Evolutionary conservation across 2,113 vertebrate species (phyloP), one percentile per base, ranked within the genome.

Genomic region (Turdus rufiventris): DNA sequence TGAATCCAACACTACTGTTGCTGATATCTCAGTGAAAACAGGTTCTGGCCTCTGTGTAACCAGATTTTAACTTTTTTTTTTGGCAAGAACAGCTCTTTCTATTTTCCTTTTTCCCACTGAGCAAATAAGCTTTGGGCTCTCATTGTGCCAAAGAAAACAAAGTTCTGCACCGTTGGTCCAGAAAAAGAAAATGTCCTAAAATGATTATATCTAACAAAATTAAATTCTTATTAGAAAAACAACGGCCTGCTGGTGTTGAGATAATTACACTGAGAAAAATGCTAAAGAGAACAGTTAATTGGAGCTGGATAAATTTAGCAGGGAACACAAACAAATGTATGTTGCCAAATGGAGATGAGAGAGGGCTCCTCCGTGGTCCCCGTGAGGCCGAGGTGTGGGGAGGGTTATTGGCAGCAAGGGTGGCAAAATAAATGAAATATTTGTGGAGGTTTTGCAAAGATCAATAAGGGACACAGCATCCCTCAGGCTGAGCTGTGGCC

Each of bases 281-380:
- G 74, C 83, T 89, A 60, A 96, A 95, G 93, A 96, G 93, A 95
- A 86, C 93, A 95, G 91, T 84, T 93, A 88, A 94, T 96, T 93
- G 78, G 93, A 92, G 82, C 57, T 68, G 81, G 91, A 81, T 95
- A 94, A 94, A 96, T 95, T 89, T 91, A 96, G 89, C 50, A 70
- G 81, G 80, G 48, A 96, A 96, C 56, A 88, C 93, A 97, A 96
- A 96, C 80, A 96, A 95, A 89, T 3, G 3, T 33, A 56, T 50
- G 56, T 14, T 93, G 93, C 95, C 95, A 96, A 96, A 91, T 2
- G 14, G 57, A 91, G 91, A 93, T 51, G 71, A 85, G 84, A 75
- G 77, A 85, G 91, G 76, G 43, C 47, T 92, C 36, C 68, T 68
- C 19, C 62, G 16, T 2, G 57, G 56, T 42, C 76, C 85, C 79